These are phyloP conservation scores for Neogobius melanostomus DNA, from an alignment of 2,113 vertebrate species.

Conservation along the genomic window DNA sequence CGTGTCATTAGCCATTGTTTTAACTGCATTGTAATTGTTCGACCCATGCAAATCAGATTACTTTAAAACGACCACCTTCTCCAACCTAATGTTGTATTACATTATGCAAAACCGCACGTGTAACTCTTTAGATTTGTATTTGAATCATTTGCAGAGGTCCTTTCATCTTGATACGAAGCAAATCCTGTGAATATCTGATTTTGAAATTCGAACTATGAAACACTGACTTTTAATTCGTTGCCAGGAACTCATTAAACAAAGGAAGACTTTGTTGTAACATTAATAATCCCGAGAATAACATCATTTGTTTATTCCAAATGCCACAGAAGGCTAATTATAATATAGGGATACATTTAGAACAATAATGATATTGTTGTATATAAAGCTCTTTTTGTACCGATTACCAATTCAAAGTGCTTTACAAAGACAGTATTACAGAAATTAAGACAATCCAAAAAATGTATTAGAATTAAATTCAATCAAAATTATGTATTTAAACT, in stretches of 20 bases:
- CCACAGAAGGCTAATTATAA: too few relatives aligned
- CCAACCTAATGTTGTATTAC: too few relatives aligned
- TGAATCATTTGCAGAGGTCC: background rate
- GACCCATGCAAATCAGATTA: background rate
- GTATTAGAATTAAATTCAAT: too few relatives aligned
- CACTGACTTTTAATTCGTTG: background rate
- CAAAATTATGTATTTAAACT: too few relatives aligned
- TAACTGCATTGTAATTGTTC: background rate
- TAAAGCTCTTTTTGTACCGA: too few relatives aligned
- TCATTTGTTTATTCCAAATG: background rate
- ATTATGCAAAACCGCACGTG: too few relatives aligned
- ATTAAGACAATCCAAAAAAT: too few relatives aligned
- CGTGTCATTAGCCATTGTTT: background rate
- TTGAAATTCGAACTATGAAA: background rate
- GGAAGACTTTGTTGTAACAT: background rate
- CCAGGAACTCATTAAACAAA: background rate
- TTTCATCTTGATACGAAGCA: background rate
- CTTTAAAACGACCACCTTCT: background rate
- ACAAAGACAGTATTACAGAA: too few relatives aligned
- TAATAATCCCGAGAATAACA: background rate
- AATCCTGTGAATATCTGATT: background rate
- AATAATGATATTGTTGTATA: too few relatives aligned
- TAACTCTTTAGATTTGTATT: background rate
- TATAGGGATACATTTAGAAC: too few relatives aligned
- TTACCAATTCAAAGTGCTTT: too few relatives aligned